A percentile compares a stretch with the other conserved stretches of the same genome.
phyloP scores from a whole-genome alignment of 2,113 vertebrate genomes.

The Electrona antarctica region DNA sequence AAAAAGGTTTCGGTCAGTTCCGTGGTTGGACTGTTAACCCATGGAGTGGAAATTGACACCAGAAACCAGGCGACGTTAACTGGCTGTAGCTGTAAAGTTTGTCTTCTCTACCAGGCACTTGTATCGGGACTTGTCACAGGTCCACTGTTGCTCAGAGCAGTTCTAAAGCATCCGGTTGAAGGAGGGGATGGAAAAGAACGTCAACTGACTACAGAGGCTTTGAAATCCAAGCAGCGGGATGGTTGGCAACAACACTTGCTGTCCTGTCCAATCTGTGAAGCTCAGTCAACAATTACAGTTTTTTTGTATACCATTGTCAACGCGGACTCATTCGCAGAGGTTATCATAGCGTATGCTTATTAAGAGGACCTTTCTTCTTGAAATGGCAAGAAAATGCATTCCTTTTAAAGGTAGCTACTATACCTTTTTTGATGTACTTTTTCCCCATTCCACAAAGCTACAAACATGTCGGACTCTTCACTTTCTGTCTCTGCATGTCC shows the following conservation, averaged over 20 bases:
- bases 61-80: too few relatives aligned
- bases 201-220: too few relatives aligned
- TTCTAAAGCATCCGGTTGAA: too few relatives aligned
- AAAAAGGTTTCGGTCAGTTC: not conserved
- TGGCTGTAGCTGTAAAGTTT: too few relatives aligned
- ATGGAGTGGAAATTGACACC: too few relatives aligned
- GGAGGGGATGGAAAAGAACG: too few relatives aligned
- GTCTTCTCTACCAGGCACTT: too few relatives aligned
- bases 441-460: conserved; percentile 47
- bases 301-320: conserved; percentile 20
- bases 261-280: too few relatives aligned
- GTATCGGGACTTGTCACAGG: too few relatives aligned
- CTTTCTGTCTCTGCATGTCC: conserved; percentile 65
- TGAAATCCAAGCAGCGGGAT: too few relatives aligned
- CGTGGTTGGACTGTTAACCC: conserved; percentile 2
- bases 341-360: not conserved
- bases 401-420: conserved; percentile 48
- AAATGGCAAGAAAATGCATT: not conserved
- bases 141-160: too few relatives aligned
- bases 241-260: too few relatives aligned
- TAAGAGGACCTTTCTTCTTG: conserved; percentile 1
- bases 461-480: conserved; percentile 29
- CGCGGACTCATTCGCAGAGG: conserved; percentile 31
- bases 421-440: conserved; percentile 41
- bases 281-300: conserved; percentile 13